A percentile compares a stretch with the other conserved stretches of the same genome.
phyloP scores from a whole-genome alignment of 1,140 invertebrate species.

The Drosophila prosaltans region DNA sequence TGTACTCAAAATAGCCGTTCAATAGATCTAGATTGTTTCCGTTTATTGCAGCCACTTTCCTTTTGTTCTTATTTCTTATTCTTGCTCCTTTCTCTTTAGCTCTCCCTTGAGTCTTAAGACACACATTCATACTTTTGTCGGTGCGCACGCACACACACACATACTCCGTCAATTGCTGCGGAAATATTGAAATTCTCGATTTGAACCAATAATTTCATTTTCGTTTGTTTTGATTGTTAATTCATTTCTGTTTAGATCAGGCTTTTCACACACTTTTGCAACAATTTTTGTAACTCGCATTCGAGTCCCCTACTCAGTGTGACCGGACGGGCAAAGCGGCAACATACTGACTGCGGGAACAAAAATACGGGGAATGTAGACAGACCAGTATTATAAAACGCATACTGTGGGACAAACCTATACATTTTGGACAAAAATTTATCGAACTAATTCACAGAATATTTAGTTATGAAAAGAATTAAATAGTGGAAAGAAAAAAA shows the following conservation, averaged over 20 bases:
- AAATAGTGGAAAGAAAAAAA: too few relatives aligned
- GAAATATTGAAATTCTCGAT: constrained; percentile 62
- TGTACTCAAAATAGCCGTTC: constrained; percentile 32
- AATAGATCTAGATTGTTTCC: constrained; percentile 36
- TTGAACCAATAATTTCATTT: constrained; percentile 1
- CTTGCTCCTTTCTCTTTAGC: constrained; percentile 27
- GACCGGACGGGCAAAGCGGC: neutral
- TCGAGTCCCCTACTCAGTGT: constrained; percentile 1
- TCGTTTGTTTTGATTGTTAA: neutral
- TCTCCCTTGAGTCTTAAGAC: constrained; percentile 19
- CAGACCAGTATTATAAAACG: neutral
- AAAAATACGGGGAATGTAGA: neutral
- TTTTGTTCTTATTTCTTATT: constrained; percentile 25
- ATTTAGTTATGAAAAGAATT: too few relatives aligned
- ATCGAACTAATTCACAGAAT: too few relatives aligned
- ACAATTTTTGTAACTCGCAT: constrained; percentile 3
- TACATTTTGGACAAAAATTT: neutral
- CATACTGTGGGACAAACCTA: neutral
- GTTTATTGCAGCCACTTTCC: constrained; percentile 28
- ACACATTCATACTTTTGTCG: constrained; percentile 23
- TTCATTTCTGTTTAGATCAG: constrained; percentile 1
- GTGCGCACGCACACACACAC: constrained; percentile 33
- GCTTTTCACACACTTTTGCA: constrained; percentile 9
- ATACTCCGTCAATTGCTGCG: constrained; percentile 51
- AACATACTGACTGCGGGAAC: neutral